phyloP scores from a whole-genome alignment of 2,113 vertebrate species.

The Urocitellus parryii region DNA sequence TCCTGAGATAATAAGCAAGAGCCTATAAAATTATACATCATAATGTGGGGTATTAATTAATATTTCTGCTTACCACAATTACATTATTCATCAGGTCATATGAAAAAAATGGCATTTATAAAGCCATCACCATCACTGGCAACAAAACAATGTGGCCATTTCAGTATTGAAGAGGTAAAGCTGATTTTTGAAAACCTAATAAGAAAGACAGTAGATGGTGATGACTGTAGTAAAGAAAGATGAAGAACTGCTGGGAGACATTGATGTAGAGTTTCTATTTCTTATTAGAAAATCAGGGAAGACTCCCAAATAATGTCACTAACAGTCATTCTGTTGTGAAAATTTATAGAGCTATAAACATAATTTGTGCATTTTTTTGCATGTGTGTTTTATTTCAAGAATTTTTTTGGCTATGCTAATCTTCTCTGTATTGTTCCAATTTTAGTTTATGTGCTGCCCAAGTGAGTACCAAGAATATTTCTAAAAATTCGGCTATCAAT shows the following conservation, averaged over 20 bases:
- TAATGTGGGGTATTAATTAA: not conserved
- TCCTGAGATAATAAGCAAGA: not conserved
- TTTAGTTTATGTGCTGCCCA: no score
- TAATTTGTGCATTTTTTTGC: not conserved
- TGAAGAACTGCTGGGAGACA: not conserved
- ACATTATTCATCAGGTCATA: constrained; percentile 1
- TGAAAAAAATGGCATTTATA: not conserved
- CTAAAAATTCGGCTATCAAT: not conserved
- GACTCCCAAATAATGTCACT: not conserved
- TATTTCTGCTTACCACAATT: not conserved
- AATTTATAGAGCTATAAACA: not conserved
- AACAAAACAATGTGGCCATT: not conserved
- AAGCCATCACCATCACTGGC: not conserved
- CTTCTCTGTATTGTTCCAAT: no score
- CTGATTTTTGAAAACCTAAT: constrained; percentile 36
- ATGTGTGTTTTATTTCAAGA: not conserved
- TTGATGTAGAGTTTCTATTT: not conserved
- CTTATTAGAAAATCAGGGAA: not conserved
- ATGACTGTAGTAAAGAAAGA: not conserved
- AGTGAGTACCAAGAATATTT: not conserved
- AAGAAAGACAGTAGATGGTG: not conserved
- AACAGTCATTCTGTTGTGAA: not conserved
- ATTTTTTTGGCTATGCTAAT: not conserved
- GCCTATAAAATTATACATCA: not conserved
- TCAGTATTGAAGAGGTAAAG: not conserved